Evolutionary conservation across 2,888 invertebrate genomes (phyloP), one percentile per base, ranked within the genome.

Genomic region (Drosophila anomelani): DNA sequence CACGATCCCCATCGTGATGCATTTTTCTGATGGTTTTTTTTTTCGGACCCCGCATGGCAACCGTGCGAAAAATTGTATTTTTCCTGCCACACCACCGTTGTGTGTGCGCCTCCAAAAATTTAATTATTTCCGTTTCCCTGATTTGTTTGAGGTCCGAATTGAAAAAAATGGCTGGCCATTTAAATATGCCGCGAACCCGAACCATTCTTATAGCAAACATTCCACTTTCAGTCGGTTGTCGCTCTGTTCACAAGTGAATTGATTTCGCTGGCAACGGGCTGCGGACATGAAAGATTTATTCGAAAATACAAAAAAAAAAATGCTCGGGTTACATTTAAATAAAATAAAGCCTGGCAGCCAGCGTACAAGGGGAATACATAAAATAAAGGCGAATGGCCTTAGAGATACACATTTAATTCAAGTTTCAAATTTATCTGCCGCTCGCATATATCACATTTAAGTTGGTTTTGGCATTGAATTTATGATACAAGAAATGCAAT

Each of bases 51-150:
- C 34, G 26, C 26, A 20, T 66, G 55, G 47, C 36, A 41, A 13
- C 41, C 55, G 55, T 36, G 67, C 67, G 67, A 68, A 66, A 55
- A 66, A 66, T 66, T 68, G 66, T 66, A 32, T 66, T 66, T 66
- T 64, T 61, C 15, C 43, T 36, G 43, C 36, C 43, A 51, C 43
- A 36, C 36, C 43, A 51, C 43, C 47, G 29, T 26, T 38, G 38
- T 47, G 58, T 17, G 57, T 17, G 47, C 15, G 26, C 36, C 47
- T 26, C 61, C 51, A 53, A 70, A 70, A 68, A 73, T 73, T 58
- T 73, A 73, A 73, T 73, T 73, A 73, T 72, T 73, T 73, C 56
- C 60, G 71, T 55, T 61, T 59, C 70, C 70, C 49, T 70, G 69
- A 70, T 61, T 71, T 61, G 67, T 66, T 66, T 62, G 66, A 51